Evolutionary conservation across 2,888 invertebrate species (phyloP).

Genomic region (Caenorhabditis sulstoni): DNA sequence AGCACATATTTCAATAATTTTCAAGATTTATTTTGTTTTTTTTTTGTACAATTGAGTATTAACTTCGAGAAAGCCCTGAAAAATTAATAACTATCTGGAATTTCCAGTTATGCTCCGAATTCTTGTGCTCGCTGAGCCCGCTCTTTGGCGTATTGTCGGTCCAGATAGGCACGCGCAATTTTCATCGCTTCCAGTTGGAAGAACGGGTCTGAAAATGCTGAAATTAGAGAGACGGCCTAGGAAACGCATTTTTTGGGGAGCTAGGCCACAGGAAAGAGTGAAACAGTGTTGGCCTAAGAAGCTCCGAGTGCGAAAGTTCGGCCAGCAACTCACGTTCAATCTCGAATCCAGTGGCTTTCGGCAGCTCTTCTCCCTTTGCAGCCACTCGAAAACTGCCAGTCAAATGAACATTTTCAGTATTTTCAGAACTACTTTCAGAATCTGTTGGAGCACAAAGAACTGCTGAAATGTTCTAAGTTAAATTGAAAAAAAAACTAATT

Average conservation of each 20-base stretch:
- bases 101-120: slow-evolving; percentile 32
- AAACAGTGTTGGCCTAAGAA: no score
- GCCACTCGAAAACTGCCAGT: slow-evolving; percentile 47
- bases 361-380: slow-evolving; percentile 45
- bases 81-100: not conserved
- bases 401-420: slow-evolving; percentile 42
- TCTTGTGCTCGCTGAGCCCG: slow-evolving; percentile 24
- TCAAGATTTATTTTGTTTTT: not conserved
- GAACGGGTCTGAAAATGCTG: slow-evolving; percentile 48
- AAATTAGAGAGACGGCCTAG: not conserved
- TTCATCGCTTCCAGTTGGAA: slow-evolving; percentile 61
- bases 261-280: not conserved
- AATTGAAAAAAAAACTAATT: not conserved
- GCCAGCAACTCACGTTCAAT: slow-evolving; percentile 26
- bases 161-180: slow-evolving; percentile 58
- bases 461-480: not conserved
- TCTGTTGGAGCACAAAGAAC: no score
- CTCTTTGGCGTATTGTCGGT: slow-evolving; percentile 55
- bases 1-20: not conserved
- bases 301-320: not conserved
- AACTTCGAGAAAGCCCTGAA: not conserved
- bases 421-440: not conserved
- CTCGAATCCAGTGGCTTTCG: slow-evolving; percentile 6
- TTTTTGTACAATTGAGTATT: slow-evolving; percentile 4
- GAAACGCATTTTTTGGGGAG: not conserved